Percentiles rank a stretch among this genome's conserved stretches.
Evolutionary conservation across 2,888 invertebrate species (phyloP).

Genomic region (Tipula lateralis): DNA sequence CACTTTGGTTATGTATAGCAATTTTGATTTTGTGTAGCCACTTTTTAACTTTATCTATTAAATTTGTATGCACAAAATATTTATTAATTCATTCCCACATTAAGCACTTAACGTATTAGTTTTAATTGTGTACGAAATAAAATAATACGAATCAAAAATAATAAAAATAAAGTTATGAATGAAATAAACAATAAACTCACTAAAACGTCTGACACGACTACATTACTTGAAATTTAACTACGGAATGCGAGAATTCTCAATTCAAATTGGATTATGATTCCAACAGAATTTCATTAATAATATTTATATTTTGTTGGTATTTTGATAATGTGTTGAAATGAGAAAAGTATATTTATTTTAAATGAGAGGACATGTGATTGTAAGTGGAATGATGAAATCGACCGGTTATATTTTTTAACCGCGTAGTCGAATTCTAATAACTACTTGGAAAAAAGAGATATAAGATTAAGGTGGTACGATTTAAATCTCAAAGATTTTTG

Average conservation of each 20-base stretch:
- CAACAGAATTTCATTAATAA: not conserved
- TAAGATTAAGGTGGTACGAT: no score
- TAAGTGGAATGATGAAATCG: not conserved
- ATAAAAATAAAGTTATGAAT: not conserved
- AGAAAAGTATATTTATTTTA: not conserved
- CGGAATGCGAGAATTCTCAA: not conserved
- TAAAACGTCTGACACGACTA: not conserved
- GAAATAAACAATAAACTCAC: not conserved
- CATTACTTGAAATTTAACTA: not conserved
- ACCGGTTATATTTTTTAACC: not conserved
- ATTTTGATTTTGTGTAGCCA: not conserved
- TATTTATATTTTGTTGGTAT: not conserved
- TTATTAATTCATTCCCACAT: not conserved
- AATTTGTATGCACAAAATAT: not conserved
- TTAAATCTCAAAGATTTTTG: no score
- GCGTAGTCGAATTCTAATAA: not conserved
- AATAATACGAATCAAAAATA: not conserved
- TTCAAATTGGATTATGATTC: not conserved
- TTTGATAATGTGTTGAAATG: not conserved
- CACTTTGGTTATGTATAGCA: not conserved
- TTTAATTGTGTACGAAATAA: not conserved
- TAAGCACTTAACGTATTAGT: not conserved
- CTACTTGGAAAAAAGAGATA: no score
- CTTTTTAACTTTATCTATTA: no score
- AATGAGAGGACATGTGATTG: not conserved